A percentile compares a stretch with the other conserved stretches of the same genome.
phyloP scores from a whole-genome alignment of 2,113 vertebrate genomes.

The Callorhinus ursinus region DNA sequence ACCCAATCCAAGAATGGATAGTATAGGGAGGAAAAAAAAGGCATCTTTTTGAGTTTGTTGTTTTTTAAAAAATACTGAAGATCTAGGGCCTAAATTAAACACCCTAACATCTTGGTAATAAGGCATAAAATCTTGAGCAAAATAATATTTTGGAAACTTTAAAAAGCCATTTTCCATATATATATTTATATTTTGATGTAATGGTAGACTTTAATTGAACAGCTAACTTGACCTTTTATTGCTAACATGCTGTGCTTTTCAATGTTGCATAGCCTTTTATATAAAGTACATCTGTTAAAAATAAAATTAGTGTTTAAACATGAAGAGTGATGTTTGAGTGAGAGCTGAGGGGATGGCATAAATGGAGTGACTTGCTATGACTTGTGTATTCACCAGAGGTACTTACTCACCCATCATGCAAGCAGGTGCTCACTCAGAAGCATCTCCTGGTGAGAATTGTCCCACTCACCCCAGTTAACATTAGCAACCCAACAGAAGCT shows the following conservation, averaged over 20 bases:
- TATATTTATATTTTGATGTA: background rate
- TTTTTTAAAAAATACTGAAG: background rate
- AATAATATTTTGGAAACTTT: background rate
- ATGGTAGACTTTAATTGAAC: background rate
- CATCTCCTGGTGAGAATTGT: background rate
- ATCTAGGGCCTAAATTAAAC: background rate
- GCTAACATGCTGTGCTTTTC: background rate
- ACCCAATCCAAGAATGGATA: background rate
- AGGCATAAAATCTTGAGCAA: conserved; percentile 30
- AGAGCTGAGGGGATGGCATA: background rate
- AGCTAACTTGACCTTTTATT: background rate
- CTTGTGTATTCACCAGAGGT: rapidly evolving
- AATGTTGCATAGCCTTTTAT: background rate
- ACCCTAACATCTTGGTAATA: background rate
- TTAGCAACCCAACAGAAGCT: background rate
- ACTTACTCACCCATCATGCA: rapidly evolving
- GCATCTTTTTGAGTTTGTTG: background rate
- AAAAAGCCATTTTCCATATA: background rate
- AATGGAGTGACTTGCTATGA: background rate
- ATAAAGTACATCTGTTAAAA: background rate
- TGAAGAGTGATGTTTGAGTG: background rate
- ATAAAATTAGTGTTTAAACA: background rate
- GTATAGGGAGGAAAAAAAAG: background rate
- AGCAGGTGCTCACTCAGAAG: background rate
- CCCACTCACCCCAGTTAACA: rapidly evolving